These are phyloP conservation scores for Catocala fraxini DNA, from an alignment of 2,888 invertebrate species.

Conservation along the genomic window DNA sequence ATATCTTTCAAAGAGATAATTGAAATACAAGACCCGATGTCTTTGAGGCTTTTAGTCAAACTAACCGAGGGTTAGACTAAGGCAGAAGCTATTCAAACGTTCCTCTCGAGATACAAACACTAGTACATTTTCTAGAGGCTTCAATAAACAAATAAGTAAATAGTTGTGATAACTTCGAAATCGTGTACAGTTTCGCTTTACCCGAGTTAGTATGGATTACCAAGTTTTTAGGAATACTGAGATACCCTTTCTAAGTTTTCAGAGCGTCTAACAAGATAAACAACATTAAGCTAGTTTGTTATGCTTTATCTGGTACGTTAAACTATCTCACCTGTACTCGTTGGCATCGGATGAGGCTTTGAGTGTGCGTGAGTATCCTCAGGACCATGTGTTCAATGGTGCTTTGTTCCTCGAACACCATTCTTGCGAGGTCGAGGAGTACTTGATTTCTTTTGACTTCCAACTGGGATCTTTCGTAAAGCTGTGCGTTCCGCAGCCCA, in stretches of 20 bases:
- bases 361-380: slow-evolving; percentile 97
- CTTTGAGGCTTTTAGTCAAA: slow-evolving; percentile 35
- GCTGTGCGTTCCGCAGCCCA: slow-evolving; percentile 97
- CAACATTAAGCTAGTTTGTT: slow-evolving; percentile 29
- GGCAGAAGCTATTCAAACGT: background rate
- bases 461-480: slow-evolving; percentile 97
- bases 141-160: slow-evolving; percentile 31
- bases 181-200: slow-evolving; percentile 17
- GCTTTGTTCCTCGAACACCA: slow-evolving; percentile 98
- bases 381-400: slow-evolving; percentile 98
- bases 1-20: slow-evolving; percentile 45
- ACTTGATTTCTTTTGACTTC: slow-evolving; percentile 99
- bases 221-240: slow-evolving; percentile 30
- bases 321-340: slow-evolving; percentile 92
- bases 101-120: background rate
- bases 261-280: slow-evolving; percentile 37
- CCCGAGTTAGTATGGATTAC: slow-evolving; percentile 23
- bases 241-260: slow-evolving; percentile 29
- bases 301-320: slow-evolving; percentile 23
- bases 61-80: slow-evolving; percentile 8
- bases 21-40: slow-evolving; percentile 36
- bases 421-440: slow-evolving; percentile 96
- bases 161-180: slow-evolving; percentile 22
- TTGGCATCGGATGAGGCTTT: slow-evolving; percentile 97
- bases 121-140: slow-evolving; percentile 7